Evolutionary conservation across 2,888 invertebrate genomes (phyloP).

Genomic region (Luperina testacea): DNA sequence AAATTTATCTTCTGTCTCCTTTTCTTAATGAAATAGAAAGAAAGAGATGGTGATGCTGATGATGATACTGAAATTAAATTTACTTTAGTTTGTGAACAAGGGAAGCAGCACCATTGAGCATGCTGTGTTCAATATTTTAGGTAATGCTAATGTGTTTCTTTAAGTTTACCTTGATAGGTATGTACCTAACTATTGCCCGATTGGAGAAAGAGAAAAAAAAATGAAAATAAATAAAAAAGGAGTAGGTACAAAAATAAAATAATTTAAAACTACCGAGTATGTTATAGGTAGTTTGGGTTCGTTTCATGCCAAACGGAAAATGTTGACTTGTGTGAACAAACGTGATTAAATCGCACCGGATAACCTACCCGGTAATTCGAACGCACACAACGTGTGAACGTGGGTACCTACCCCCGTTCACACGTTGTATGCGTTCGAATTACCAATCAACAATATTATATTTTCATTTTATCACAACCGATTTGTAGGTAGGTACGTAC

Average conservation of each 20-base stretch:
- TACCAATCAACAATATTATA: background rate
- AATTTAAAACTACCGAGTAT: background rate
- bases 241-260: background rate
- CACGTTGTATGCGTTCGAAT: background rate
- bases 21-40: too few relatives aligned
- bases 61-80: too few relatives aligned
- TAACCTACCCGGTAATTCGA: too few relatives aligned
- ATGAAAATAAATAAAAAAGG: too few relatives aligned
- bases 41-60: too few relatives aligned
- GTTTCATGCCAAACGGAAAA: background rate
- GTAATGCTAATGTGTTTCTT: background rate
- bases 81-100: too few relatives aligned
- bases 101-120: too few relatives aligned
- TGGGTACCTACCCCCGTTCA: background rate
- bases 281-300: background rate
- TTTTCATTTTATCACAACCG: conserved; percentile 2
- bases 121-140: too few relatives aligned
- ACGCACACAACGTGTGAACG: too few relatives aligned
- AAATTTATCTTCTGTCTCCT: too few relatives aligned
- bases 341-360: background rate
- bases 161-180: background rate
- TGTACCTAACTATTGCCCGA: background rate
- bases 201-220: background rate
- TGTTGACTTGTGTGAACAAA: conserved; percentile 4
- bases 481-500: background rate